Conservation (phyloP, 2,113 vertebrate genomes). For the Merops nubicus region DNA sequence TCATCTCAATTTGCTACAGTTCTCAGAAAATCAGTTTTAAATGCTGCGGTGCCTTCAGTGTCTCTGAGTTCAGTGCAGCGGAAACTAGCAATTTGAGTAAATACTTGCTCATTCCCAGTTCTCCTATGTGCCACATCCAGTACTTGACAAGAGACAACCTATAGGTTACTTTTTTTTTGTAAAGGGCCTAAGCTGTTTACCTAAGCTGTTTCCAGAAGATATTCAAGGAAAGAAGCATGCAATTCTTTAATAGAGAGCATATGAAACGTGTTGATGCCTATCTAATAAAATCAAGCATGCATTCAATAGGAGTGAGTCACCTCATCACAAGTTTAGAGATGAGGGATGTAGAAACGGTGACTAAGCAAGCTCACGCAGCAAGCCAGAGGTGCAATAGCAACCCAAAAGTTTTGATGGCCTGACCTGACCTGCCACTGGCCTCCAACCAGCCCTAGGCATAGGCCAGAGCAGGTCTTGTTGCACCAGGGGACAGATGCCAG, state of each 20-base stretch:
- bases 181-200: background rate
- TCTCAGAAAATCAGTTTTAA: constrained; percentile 56
- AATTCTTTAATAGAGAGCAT: background rate
- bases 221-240: background rate
- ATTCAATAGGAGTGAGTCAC: constrained; percentile 9
- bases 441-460: background rate
- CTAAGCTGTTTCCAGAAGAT: constrained; percentile 4
- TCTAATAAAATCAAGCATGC: background rate
- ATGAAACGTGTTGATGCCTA: background rate
- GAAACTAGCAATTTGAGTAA: constrained; percentile 47
- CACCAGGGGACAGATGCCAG: background rate
- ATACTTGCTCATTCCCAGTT: constrained; percentile 31
- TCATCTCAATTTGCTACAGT: constrained; percentile 48
- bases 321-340: background rate
- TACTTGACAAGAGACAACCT: background rate
- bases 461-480: background rate
- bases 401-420: background rate
- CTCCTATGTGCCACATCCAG: background rate
- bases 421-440: background rate
- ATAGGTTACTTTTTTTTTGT: background rate
- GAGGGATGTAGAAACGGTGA: background rate
- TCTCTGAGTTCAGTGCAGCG: constrained; percentile 21
- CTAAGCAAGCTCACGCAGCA: background rate
- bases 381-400: background rate
- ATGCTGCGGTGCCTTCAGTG: constrained; percentile 42